Conservation (phyloP, 2,888 invertebrate genomes). For the Sycophila texana region DNA sequence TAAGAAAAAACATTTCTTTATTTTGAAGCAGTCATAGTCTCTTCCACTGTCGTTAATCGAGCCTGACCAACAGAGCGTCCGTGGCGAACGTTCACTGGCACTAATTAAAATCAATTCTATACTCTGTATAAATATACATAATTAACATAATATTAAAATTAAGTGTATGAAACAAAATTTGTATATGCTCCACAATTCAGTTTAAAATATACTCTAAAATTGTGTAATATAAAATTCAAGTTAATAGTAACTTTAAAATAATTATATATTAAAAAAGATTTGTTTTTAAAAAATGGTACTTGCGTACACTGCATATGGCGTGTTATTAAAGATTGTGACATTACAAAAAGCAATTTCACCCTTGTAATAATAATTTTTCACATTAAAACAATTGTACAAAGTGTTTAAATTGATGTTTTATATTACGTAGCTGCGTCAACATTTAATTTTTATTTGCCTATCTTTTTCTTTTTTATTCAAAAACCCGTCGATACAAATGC, state of each 20-base stretch:
- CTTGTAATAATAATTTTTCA: conserved; percentile 59
- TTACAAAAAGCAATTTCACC: conserved; percentile 55
- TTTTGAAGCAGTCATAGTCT: conserved; percentile 40
- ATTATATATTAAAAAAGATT: conserved; percentile 47
- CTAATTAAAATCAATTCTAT: conserved; percentile 55
- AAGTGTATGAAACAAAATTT: conserved; percentile 57
- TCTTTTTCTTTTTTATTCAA: no score
- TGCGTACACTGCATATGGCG: conserved; percentile 34
- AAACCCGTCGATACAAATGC: no score
- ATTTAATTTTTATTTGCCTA: no score
- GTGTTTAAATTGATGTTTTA: conserved; percentile 62
- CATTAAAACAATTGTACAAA: conserved; percentile 62
- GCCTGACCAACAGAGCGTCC: conserved; percentile 41
- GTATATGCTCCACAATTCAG: conserved; percentile 57
- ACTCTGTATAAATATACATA: conserved; percentile 61
- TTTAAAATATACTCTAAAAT: conserved; percentile 63
- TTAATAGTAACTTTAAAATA: conserved; percentile 57
- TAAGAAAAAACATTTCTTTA: conserved; percentile 40
- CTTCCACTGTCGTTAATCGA: conserved; percentile 46
- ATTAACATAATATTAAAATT: conserved; percentile 56
- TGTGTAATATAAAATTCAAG: conserved; percentile 63
- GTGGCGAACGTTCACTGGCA: conserved; percentile 49
- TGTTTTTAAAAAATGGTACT: conserved; percentile 43
- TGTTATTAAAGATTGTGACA: conserved; percentile 58
- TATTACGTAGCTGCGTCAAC: conserved; percentile 55